These are phyloP conservation scores for Sebastes hubbsi DNA, from an alignment of 2,797 vertebrate species.

Conservation along the genomic window DNA sequence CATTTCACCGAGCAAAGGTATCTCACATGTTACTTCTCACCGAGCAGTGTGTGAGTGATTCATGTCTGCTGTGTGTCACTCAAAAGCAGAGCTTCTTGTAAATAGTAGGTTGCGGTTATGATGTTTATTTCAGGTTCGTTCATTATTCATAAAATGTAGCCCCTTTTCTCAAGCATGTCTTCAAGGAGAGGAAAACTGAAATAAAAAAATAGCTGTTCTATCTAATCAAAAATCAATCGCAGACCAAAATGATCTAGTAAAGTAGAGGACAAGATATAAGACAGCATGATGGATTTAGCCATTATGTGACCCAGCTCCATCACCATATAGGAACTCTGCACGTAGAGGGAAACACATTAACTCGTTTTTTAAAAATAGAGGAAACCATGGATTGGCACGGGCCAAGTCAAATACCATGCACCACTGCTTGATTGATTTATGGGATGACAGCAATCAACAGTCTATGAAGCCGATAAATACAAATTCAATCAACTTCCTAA, in stretches of 20 bases:
- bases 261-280: background rate
- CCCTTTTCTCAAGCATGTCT: background rate
- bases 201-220: background rate
- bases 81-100: background rate
- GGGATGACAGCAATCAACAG: background rate
- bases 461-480: background rate
- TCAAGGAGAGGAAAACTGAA: background rate
- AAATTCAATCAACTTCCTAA: background rate
- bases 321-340: background rate
- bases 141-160: background rate
- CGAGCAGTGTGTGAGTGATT: background rate
- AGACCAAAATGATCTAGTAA: constrained; percentile 9
- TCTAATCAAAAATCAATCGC: constrained; percentile 9
- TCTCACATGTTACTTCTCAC: background rate
- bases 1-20: background rate
- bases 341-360: background rate
- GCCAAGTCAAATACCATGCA: background rate
- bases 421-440: background rate
- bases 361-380: background rate
- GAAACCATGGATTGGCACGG: background rate
- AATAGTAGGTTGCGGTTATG: background rate
- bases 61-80: background rate
- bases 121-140: background rate
- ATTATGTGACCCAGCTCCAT: background rate
- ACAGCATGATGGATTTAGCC: constrained; percentile 3